A percentile compares a stretch with the other conserved stretches of the same genome.
These are phyloP conservation scores for Agelas oroides DNA, from an alignment of 37 sponge, comb jelly and placozoan genomes.

Conservation along the genomic window DNA sequence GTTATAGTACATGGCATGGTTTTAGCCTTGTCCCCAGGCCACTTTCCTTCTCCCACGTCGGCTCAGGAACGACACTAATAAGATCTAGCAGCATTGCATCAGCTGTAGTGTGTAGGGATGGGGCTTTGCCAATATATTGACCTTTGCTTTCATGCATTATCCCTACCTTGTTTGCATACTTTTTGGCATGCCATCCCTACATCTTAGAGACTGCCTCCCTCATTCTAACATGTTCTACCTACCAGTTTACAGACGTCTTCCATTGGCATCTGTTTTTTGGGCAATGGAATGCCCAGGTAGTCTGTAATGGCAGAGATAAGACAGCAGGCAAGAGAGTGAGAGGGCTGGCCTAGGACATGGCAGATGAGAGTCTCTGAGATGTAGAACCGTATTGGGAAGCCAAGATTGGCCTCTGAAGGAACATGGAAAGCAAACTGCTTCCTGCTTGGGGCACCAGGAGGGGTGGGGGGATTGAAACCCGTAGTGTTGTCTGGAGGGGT, in stretches of 20 bases:
- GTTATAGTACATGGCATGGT: too few relatives aligned
- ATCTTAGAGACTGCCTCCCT: too few relatives aligned
- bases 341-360: conserved; percentile 83
- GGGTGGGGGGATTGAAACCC: conserved; percentile 26
- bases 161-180: too few relatives aligned
- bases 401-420: conserved; percentile 65
- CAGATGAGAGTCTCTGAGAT: conserved; percentile 80
- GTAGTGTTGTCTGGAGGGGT: not conserved
- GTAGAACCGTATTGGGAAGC: conserved; percentile 75
- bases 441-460: conserved; percentile 57
- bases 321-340: conserved; percentile 72
- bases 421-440: conserved; percentile 38
- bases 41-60: too few relatives aligned
- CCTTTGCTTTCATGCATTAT: too few relatives aligned
- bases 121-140: too few relatives aligned
- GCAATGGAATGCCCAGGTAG: conserved; percentile 59
- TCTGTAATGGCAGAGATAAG: conserved; percentile 58
- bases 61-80: too few relatives aligned
- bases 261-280: conserved; percentile 38
- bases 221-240: not conserved
- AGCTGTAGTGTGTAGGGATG: too few relatives aligned
- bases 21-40: too few relatives aligned
- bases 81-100: too few relatives aligned
- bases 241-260: conserved; percentile 82
- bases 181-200: too few relatives aligned